These are phyloP conservation scores for Dynastes tityus DNA, from an alignment of 2,888 invertebrate species.

Conservation along the genomic window DNA sequence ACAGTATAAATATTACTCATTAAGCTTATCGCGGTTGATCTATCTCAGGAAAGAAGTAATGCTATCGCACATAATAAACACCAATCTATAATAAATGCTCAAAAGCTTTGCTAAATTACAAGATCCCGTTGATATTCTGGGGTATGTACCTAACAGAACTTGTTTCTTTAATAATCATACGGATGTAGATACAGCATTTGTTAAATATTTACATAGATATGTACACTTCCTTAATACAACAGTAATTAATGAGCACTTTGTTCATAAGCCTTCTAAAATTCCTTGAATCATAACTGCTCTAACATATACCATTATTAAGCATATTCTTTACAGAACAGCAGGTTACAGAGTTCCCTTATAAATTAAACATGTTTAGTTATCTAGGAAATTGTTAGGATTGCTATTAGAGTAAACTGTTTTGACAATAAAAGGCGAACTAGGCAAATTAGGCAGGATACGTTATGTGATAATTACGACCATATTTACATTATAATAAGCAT, in stretches of 20 bases:
- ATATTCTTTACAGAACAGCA: conserved; percentile 7
- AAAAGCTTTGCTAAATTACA: too few relatives aligned
- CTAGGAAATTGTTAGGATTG: conserved; percentile 33
- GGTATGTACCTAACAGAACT: too few relatives aligned
- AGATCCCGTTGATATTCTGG: too few relatives aligned
- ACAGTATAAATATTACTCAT: too few relatives aligned
- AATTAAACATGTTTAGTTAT: conserved; percentile 21
- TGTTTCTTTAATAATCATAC: too few relatives aligned
- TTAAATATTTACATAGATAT: too few relatives aligned
- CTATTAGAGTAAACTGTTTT: conserved; percentile 28
- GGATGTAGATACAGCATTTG: too few relatives aligned
- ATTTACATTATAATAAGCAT: conserved; percentile 40
- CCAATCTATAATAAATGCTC: neutral
- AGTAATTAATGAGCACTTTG: too few relatives aligned
- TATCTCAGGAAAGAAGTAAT: too few relatives aligned
- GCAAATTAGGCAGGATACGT: conserved; percentile 37
- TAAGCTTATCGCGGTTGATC: too few relatives aligned
- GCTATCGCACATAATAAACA: too few relatives aligned
- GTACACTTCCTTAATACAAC: too few relatives aligned
- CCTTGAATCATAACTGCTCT: conserved; percentile 12
- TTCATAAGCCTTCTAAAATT: neutral
- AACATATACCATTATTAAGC: conserved; percentile 4
- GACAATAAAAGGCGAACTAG: conserved; percentile 29
- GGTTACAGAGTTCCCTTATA: conserved; percentile 10
- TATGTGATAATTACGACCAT: conserved; percentile 22